phyloP scores from a whole-genome alignment of 2,797 vertebrate species.

The Arctocebus calabarensis region DNA sequence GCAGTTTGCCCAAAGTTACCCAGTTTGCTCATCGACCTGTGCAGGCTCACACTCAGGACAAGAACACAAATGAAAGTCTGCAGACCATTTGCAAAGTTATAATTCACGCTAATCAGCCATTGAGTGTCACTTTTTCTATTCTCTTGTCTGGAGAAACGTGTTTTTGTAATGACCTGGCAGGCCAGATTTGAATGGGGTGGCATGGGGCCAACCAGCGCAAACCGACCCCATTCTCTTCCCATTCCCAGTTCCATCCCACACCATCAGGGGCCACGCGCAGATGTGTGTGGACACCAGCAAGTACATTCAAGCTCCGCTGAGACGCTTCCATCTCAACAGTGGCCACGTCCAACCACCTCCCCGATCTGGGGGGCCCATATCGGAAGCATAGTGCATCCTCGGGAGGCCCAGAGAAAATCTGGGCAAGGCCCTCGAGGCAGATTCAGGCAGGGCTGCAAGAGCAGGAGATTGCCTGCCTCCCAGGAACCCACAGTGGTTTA shows the following conservation, averaged over 20 bases:
- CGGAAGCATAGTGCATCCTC: neutral
- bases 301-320: neutral
- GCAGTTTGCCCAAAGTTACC: neutral
- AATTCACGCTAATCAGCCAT: neutral
- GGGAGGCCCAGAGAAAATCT: neutral
- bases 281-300: neutral
- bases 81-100: neutral
- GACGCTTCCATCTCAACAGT: neutral
- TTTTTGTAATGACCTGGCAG: neutral
- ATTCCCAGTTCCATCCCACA: fast-evolving
- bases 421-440: neutral
- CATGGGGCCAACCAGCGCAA: fast-evolving
- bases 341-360: neutral
- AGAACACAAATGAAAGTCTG: neutral
- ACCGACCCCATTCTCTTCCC: fast-evolving
- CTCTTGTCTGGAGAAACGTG: neutral
- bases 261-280: fast-evolving
- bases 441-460: fast-evolving
- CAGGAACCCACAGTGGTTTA: neutral
- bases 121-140: neutral
- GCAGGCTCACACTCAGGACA: neutral
- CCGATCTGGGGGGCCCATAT: fast-evolving
- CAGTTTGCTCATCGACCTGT: neutral
- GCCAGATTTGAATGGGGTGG: too few species aligned
- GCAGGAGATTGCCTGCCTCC: too few species aligned